These are phyloP conservation scores for Campoplex nolae DNA, from an alignment of 2,888 invertebrate genomes.

Conservation along the genomic window DNA sequence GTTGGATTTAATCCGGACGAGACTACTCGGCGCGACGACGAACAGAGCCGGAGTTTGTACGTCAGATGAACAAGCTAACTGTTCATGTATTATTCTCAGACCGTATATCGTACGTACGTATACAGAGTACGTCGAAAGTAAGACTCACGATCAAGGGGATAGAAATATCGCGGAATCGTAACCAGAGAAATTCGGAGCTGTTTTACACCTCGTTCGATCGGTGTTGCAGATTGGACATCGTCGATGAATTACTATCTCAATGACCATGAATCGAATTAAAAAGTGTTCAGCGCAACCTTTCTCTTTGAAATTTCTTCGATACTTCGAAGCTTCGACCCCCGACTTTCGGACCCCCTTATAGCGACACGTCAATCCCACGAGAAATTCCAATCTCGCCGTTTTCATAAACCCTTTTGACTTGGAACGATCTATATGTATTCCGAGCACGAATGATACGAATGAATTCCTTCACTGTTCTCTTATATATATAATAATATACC, in stretches of 20 bases:
- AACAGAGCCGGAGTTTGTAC: background rate
- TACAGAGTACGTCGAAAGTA: background rate
- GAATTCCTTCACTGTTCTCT: slow-evolving; percentile 54
- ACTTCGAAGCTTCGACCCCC: background rate
- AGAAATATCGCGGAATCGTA: background rate
- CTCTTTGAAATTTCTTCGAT: background rate
- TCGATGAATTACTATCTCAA: background rate
- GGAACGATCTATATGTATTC: slow-evolving; percentile 27
- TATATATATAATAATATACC: background rate
- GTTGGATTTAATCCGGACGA: slow-evolving; percentile 43
- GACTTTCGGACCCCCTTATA: slow-evolving; percentile 2
- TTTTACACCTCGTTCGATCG: background rate
- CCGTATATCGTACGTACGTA: slow-evolving; percentile 18
- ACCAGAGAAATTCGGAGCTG: background rate
- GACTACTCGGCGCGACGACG: slow-evolving; percentile 51
- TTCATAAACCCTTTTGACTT: slow-evolving; percentile 24
- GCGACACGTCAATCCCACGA: background rate
- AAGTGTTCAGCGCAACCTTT: background rate
- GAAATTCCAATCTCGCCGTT: background rate
- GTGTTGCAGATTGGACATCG: background rate
- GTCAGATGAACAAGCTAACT: slow-evolving; percentile 39
- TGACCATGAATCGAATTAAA: background rate
- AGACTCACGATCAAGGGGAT: background rate
- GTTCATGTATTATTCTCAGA: slow-evolving; percentile 17
- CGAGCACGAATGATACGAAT: slow-evolving; percentile 51